A percentile compares a stretch with the other conserved stretches of the same genome.
Evolutionary conservation across 1,140 invertebrate species (phyloP).

Genomic region (Eriosoma lanigerum): DNA sequence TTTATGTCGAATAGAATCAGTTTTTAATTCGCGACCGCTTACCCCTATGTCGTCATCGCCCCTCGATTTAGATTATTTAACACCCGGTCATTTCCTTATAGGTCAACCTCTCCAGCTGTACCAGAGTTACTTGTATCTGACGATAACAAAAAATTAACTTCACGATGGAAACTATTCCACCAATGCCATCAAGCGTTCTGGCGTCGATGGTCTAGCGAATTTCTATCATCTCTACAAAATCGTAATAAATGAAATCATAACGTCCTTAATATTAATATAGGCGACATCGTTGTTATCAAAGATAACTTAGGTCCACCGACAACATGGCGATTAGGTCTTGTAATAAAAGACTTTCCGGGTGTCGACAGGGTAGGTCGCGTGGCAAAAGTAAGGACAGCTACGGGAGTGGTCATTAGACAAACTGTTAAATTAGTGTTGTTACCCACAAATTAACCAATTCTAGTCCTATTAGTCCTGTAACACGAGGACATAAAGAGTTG

Average conservation of each 20-base stretch:
- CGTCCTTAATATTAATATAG: neutral
- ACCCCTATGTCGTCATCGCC: slow-evolving; percentile 54
- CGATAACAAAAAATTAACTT: neutral
- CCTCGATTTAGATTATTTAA: slow-evolving; percentile 50
- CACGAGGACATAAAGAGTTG: no score
- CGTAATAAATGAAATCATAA: slow-evolving; percentile 55
- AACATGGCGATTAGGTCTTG: slow-evolving; percentile 16
- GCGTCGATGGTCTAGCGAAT: slow-evolving; percentile 57
- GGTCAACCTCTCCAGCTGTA: neutral
- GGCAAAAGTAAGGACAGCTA: no score
- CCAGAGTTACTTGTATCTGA: neutral
- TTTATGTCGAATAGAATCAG: slow-evolving; percentile 55
- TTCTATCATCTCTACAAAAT: slow-evolving; percentile 55
- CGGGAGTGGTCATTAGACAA: no score
- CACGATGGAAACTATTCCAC: neutral
- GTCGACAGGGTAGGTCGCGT: neutral
- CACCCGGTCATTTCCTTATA: slow-evolving; percentile 31
- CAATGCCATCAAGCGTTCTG: slow-evolving; percentile 53
- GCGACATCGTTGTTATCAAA: slow-evolving; percentile 45
- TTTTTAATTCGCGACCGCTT: slow-evolving; percentile 56
- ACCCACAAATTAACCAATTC: no score
- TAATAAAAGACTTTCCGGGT: neutral
- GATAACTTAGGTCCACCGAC: neutral
- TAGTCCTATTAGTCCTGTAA: no score
- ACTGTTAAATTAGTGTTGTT: no score